Percentiles rank a stretch among this genome's conserved stretches.
Evolutionary conservation across 2,888 invertebrate genomes (phyloP).

Genomic region (Chalcosyrphus nemorum): DNA sequence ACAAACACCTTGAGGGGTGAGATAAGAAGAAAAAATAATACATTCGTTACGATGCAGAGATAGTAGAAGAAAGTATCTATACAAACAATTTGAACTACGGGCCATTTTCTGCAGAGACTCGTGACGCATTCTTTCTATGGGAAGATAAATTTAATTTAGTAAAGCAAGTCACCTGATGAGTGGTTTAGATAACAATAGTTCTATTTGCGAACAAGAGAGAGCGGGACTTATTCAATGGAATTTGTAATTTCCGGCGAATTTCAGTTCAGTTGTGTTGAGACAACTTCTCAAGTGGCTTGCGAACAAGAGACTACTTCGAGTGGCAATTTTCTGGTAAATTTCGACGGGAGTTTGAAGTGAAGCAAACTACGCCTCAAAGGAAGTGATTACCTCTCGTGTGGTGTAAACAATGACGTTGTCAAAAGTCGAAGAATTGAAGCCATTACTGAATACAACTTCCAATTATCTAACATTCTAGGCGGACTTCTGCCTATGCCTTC

Average conservation of each 20-base stretch:
- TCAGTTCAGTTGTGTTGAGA: too few relatives aligned
- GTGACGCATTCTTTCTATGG: neutral
- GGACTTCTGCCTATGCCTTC: too few relatives aligned
- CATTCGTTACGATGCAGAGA: neutral
- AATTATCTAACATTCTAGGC: too few relatives aligned
- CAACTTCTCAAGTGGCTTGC: too few relatives aligned
- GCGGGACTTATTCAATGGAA: neutral
- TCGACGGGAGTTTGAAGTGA: too few relatives aligned
- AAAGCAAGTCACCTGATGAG: constrained; percentile 11
- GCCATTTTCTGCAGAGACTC: neutral
- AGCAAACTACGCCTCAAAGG: too few relatives aligned
- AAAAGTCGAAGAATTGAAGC: too few relatives aligned
- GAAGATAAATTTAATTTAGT: constrained; percentile 1
- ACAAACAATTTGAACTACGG: neutral
- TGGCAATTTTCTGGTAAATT: too few relatives aligned
- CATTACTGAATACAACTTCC: too few relatives aligned
- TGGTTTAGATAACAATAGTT: neutral
- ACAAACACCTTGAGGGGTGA: constrained; percentile 41
- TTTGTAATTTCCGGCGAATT: constrained; percentile 7
- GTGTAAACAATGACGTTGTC: too few relatives aligned
- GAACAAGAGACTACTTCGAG: too few relatives aligned
- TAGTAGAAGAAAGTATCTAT: neutral
- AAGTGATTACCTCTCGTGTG: too few relatives aligned
- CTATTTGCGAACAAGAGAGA: neutral
- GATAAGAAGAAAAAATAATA: constrained; percentile 49